Base-by-base conservation (phyloP, 37 sponge, comb jelly and placozoan genomes). In the Petrosia ficiformis region DNA sequence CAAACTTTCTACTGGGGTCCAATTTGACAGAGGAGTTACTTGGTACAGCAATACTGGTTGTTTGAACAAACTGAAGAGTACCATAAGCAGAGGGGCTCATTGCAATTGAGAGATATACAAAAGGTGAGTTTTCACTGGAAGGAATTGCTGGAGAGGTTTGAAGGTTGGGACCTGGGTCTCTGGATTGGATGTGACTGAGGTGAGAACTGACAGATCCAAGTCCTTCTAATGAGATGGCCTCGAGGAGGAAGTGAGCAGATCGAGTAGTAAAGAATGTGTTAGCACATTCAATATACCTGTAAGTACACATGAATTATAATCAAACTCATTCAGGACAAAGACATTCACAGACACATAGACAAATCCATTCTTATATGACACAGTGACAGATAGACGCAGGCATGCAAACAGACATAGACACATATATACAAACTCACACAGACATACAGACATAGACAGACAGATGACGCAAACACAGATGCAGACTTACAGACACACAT, bases 61-160 rank as follows among this genome's bases (percentile, higher is more conserved):
- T 26, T 58, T 84, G 84, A 1, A 84, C 25, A 11, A 84, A 36
- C 41, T 84, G 84, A 1, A 84, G 2, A 10, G 77, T 65, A 2
- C 37, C 41, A 44, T 43, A 77, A 0, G 78, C 44, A 4, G 32
- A 31, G 0, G 78, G 77, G 2, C 58, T 43, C 77, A 84, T 71
- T 26, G 71, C 24, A 30, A 77, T 44, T 33, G 77, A 32, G 36
- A 84, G 57, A 42, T 74, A 43, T 19, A 82, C 75, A 2, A 82
- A 39, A 38, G 82, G 82, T 41, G 54, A 35, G 28, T 59, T 11
- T 2, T 31, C 10, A 10, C n/a, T n/a, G n/a, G n/a, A n/a, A n/a
- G n/a, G n/a, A n/a, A n/a, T n/a, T n/a, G n/a, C n/a, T n/a, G n/a
- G n/a, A n/a, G n/a, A n/a, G n/a, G 64, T 59, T 0, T 48, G 22